Evolutionary conservation across 2,113 vertebrate genomes (phyloP), one percentile per base, ranked within the genome.

Genomic region (Lophotis ruficrista): DNA sequence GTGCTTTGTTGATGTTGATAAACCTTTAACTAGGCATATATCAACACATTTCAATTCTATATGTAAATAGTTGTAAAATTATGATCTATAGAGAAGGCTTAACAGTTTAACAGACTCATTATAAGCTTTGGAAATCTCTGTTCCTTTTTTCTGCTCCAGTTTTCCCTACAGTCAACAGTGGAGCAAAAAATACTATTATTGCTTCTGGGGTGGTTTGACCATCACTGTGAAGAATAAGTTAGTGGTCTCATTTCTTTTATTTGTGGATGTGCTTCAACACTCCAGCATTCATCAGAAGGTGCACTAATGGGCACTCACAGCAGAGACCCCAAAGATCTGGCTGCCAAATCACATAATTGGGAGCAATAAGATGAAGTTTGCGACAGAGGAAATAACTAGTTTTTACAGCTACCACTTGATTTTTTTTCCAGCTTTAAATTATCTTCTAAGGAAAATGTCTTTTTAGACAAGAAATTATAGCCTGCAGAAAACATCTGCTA

Each of bases 401-500:
- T 97, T 91, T 88, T 81, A 45, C 14, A 87, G n/a, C 41, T 82
- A 89, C 7, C 12, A n/a, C n/a, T 76, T 77, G 28, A 16, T 22
- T 37, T 30, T 66, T 61, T 85, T 61, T 17, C 9, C 19, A 70
- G 20, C 4, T 8, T 58, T 56, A 51, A 70, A 83, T 86, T 91
- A 13, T 66, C 30, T 94, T 58, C 6, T 13, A 48, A 62, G 54
- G 47, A 90, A 91, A 83, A 56, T 14, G 16, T 53, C 48, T 43
- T 93, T 53, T 73, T 78, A 71, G 82, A 60, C 27, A 51, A 86
- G 61, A 96, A 91, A 90, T 81, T 89, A 83, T 60, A 90, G 69
- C 81, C 73, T 87, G 65, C 18, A 91, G 81, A 84, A 56, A 93
- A 73, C 25, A 81, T 81, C 79, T 95, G 64, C 56, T 78, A n/a